Conservation (phyloP, 1,140 invertebrate species). For the Drosophila rhopaloa region DNA sequence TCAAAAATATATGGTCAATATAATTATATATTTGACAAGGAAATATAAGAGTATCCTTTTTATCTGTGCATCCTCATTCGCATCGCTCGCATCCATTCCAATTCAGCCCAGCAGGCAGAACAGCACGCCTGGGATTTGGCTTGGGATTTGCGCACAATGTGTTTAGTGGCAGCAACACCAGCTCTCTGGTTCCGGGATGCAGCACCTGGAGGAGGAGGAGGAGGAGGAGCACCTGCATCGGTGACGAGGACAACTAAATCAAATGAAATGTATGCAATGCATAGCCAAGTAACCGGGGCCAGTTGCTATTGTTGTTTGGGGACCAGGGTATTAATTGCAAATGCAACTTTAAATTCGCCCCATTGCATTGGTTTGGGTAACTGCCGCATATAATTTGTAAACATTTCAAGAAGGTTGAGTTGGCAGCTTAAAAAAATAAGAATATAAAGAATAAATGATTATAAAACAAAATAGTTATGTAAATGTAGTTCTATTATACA, state of each 20-base stretch:
- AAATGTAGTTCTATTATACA: too few species aligned
- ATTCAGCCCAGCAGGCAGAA: constrained; percentile 37
- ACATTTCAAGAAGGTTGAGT: background rate
- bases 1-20: too few species aligned
- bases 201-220: constrained; percentile 8
- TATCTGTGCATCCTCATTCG: constrained; percentile 11
- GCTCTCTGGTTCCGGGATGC: background rate
- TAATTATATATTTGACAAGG: too few species aligned
- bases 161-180: constrained; percentile 66
- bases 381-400: background rate
- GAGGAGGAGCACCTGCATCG: constrained; percentile 1
- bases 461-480: too few species aligned
- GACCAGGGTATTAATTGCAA: constrained; percentile 49
- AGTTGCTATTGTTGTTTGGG: constrained; percentile 9
- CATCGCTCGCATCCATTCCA: constrained; percentile 32
- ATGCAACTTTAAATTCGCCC: constrained; percentile 22
- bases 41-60: background rate
- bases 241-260: constrained; percentile 50
- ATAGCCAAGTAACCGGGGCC: constrained; percentile 32
- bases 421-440: too few species aligned
- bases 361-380: background rate
- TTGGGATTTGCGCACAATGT: constrained; percentile 78
- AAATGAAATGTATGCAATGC: constrained; percentile 55
- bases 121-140: constrained; percentile 69
- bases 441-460: too few species aligned